phyloP scores from a whole-genome alignment of 2,113 vertebrate species.

The Anoura caudifer region DNA sequence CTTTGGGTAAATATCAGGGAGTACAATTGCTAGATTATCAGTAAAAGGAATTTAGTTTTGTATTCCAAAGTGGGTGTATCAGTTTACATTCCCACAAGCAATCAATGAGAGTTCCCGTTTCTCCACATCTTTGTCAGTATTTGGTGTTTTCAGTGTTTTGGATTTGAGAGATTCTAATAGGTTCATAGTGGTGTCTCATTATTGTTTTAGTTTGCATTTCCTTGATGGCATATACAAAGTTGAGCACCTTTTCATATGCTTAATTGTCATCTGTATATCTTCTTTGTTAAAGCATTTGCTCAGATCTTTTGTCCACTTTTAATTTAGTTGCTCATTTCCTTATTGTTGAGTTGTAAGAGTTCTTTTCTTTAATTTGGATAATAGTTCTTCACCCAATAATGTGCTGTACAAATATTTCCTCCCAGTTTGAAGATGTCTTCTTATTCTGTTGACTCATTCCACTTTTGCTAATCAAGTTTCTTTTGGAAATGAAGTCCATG shows the following conservation, averaged over 20 bases:
- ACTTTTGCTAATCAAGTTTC: background rate
- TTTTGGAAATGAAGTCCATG: background rate
- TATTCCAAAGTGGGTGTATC: background rate
- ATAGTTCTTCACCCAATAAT: background rate
- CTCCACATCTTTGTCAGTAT: background rate
- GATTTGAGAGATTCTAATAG: background rate
- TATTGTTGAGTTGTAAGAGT: background rate
- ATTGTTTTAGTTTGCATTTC: background rate
- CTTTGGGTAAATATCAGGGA: background rate
- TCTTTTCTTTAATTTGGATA: background rate
- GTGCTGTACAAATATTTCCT: background rate
- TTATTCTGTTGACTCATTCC: background rate
- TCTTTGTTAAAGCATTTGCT: background rate
- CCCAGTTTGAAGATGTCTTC: background rate
- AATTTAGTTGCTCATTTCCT: background rate
- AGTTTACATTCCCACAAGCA: background rate
- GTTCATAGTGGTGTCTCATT: background rate
- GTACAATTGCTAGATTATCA: background rate
- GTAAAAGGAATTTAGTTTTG: background rate
- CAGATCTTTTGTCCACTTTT: background rate
- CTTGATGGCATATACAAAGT: background rate
- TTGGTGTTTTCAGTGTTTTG: background rate
- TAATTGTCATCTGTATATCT: background rate
- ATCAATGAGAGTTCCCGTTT: background rate
- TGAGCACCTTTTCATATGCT: background rate